Conservation (phyloP, 2,797 vertebrate species). For the Atherinosoma microstoma region DNA sequence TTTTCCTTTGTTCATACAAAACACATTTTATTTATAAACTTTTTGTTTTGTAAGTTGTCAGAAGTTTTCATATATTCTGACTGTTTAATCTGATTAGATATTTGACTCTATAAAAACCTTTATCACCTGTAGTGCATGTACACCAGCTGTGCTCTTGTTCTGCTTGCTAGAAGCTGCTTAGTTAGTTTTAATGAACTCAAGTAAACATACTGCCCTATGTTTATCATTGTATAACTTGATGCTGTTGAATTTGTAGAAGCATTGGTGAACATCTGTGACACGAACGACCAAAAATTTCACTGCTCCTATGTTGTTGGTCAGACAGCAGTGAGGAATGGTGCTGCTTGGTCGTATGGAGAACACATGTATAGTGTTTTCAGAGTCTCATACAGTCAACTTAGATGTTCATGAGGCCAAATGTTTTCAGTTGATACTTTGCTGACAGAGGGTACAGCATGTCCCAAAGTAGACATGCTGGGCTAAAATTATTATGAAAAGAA, state of each 20-base stretch:
- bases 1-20: not conserved
- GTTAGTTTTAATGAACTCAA: slow-evolving; percentile 50
- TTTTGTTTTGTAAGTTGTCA: slow-evolving; percentile 4
- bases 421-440: slow-evolving; percentile 67
- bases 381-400: slow-evolving; percentile 45
- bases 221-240: slow-evolving; percentile 34
- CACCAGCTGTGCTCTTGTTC: slow-evolving; percentile 39
- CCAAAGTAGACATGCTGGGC: slow-evolving; percentile 35
- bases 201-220: slow-evolving; percentile 60
- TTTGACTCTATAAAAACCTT: slow-evolving; percentile 22
- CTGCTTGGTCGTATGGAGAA: slow-evolving; percentile 58
- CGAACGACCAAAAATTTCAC: slow-evolving; percentile 26
- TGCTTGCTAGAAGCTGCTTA: slow-evolving; percentile 45
- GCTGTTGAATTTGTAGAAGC: slow-evolving; percentile 24
- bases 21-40: not conserved
- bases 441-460: slow-evolving; percentile 54
- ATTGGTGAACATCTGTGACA: slow-evolving; percentile 35
- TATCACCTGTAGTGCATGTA: slow-evolving; percentile 31
- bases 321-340: slow-evolving; percentile 37
- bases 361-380: slow-evolving; percentile 64
- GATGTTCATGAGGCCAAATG: slow-evolving; percentile 51
- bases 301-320: slow-evolving; percentile 21
- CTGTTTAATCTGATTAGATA: slow-evolving; percentile 21
- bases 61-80: slow-evolving; percentile 16
- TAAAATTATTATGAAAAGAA: slow-evolving; percentile 50